These are phyloP conservation scores for Saccostrea cuccullata DNA, from an alignment of 1,140 invertebrate genomes.

Conservation along the genomic window DNA sequence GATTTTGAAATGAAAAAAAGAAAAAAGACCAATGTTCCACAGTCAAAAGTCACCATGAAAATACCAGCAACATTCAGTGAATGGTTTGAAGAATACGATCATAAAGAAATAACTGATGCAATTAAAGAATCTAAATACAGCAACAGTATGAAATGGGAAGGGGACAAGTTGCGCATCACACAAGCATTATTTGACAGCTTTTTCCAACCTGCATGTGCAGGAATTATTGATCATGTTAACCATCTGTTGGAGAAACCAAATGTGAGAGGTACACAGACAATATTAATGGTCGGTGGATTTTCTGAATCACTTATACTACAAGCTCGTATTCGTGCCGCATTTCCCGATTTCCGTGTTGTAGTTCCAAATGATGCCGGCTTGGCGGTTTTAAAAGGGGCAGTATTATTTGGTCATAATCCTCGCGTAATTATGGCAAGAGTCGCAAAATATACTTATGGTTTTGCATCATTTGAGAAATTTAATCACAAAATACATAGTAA, in stretches of 20 bases:
- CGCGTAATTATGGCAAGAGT: conserved; percentile 38
- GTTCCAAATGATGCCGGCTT: conserved; percentile 57
- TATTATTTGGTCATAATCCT: conserved; percentile 56
- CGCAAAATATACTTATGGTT: conserved; percentile 52
- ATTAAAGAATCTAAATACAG: conserved; percentile 36
- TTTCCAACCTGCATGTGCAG: conserved; percentile 19
- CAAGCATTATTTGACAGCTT: conserved; percentile 25
- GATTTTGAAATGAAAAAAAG: conserved; percentile 62
- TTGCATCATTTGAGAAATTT: conserved; percentile 40
- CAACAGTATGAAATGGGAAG: conserved; percentile 27
- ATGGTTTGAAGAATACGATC: background rate
- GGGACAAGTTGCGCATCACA: conserved; percentile 52
- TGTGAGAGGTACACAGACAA: conserved; percentile 12
- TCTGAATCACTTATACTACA: conserved; percentile 55
- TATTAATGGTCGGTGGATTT: conserved; percentile 61
- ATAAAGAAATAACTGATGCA: background rate
- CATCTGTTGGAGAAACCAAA: conserved; percentile 33
- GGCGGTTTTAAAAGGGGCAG: conserved; percentile 60
- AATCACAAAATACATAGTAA: conserved; percentile 33
- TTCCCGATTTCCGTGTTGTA: conserved; percentile 46
- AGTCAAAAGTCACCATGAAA: conserved; percentile 42
- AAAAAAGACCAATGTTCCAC: conserved; percentile 26
- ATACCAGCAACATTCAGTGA: conserved; percentile 46
- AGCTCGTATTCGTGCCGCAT: conserved; percentile 35
- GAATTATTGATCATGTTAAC: conserved; percentile 40